Evolutionary conservation across 2,113 vertebrate species (phyloP).

Genomic region (Falcunculus frontatus): DNA sequence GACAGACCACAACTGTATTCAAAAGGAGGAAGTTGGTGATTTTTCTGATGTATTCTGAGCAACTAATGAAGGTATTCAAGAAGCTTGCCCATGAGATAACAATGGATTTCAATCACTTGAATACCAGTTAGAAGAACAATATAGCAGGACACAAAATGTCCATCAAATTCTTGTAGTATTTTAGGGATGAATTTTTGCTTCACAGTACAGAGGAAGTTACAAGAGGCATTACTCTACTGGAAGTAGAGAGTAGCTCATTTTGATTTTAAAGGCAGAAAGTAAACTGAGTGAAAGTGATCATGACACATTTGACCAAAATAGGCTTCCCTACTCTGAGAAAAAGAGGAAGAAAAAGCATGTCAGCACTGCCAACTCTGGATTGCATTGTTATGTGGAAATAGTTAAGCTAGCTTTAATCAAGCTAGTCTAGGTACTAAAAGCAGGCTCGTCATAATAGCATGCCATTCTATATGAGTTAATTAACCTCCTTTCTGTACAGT

Average conservation of each 20-base stretch:
- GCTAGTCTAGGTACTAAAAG: constrained; percentile 15
- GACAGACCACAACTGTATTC: background rate
- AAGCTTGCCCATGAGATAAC: background rate
- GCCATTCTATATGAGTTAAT: constrained; percentile 36
- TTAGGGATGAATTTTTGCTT: background rate
- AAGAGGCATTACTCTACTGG: background rate
- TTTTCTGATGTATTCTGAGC: background rate
- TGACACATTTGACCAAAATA: background rate
- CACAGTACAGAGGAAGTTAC: background rate
- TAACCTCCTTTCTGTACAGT: background rate
- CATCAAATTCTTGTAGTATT: background rate
- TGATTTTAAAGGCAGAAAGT: background rate
- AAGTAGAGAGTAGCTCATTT: background rate
- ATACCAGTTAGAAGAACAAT: background rate
- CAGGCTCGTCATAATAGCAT: background rate
- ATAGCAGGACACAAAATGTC: background rate
- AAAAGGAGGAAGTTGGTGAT: background rate
- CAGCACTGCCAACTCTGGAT: background rate
- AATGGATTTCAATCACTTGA: background rate
- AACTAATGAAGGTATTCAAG: background rate
- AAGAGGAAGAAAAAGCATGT: background rate
- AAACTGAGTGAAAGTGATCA: constrained; percentile 20
- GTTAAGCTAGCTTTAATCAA: constrained; percentile 19
- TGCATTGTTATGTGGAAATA: background rate
- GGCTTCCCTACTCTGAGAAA: background rate